phyloP scores from a whole-genome alignment of 2,113 vertebrate species.

The Lates calcarifer region DNA sequence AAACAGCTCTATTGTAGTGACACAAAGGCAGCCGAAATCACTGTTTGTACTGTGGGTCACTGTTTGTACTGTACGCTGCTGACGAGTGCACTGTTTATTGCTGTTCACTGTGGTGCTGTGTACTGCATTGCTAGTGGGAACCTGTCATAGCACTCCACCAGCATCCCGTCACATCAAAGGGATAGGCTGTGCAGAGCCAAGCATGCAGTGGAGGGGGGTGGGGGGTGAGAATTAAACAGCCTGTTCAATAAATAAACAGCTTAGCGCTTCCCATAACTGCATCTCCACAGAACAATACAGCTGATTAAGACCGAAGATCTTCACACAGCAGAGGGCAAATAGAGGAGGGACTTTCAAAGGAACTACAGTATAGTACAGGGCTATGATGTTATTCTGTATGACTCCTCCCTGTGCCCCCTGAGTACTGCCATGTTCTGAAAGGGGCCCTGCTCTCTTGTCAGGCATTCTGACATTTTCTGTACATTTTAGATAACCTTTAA shows the following conservation, averaged over 20 bases:
- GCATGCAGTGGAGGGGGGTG: slow-evolving; percentile 38
- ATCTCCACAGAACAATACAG: slow-evolving; percentile 74
- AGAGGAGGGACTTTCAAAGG: slow-evolving; percentile 71
- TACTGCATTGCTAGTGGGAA: slow-evolving; percentile 60
- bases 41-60: slow-evolving; percentile 35
- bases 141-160: slow-evolving; percentile 53
- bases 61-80: slow-evolving; percentile 43
- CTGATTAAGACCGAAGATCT: slow-evolving; percentile 82
- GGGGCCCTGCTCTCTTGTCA: slow-evolving; percentile 63
- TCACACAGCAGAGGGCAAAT: slow-evolving; percentile 72
- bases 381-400: slow-evolving; percentile 54
- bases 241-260: slow-evolving; percentile 85
- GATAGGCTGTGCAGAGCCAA: slow-evolving; percentile 51
- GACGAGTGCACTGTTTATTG: slow-evolving; percentile 63
- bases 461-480: slow-evolving; percentile 73
- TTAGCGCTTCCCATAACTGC: slow-evolving; percentile 74
- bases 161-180: slow-evolving; percentile 69
- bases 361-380: slow-evolving; percentile 51
- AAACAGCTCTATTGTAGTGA: slow-evolving; percentile 8
- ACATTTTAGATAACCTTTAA: slow-evolving; percentile 76
- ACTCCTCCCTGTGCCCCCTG: slow-evolving; percentile 53
- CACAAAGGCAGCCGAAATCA: slow-evolving; percentile 30
- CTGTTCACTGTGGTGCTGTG: slow-evolving; percentile 46
- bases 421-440: slow-evolving; percentile 61
- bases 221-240: slow-evolving; percentile 72